Evolutionary conservation across 2,797 vertebrate genomes (phyloP).

Genomic region (Arvicola amphibius): DNA sequence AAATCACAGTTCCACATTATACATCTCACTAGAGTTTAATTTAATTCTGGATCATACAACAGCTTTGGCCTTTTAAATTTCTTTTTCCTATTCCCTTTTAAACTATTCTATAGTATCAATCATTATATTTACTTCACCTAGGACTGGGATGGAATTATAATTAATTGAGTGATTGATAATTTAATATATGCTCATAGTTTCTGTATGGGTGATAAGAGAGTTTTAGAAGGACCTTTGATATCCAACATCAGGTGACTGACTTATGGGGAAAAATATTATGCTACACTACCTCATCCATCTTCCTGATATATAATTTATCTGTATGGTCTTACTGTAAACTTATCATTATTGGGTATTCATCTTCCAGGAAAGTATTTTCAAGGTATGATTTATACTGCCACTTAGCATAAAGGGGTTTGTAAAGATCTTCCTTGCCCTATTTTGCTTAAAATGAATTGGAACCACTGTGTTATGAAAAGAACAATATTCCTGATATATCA

Average conservation of each 20-base stretch:
- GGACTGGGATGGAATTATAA: rapidly evolving
- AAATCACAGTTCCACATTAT: neutral
- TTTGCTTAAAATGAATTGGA: neutral
- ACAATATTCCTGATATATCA: neutral
- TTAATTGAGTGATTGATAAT: neutral
- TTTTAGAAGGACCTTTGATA: neutral
- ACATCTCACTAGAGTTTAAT: neutral
- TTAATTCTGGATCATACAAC: neutral
- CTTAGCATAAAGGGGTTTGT: neutral
- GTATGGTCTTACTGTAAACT: neutral
- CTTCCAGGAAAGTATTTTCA: neutral
- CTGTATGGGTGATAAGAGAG: rapidly evolving
- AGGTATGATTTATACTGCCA: neutral
- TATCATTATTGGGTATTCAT: neutral
- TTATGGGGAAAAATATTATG: neutral
- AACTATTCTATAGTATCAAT: neutral
- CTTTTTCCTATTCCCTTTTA: neutral
- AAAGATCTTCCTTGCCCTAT: neutral
- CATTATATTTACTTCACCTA: neutral
- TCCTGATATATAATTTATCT: neutral
- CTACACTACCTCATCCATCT: neutral
- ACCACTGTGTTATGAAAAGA: neutral
- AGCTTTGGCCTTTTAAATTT: neutral
- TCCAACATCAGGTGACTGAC: neutral
- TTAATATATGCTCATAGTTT: neutral